These are phyloP conservation scores for Taurulus bubalis DNA, from an alignment of 2,113 vertebrate genomes.

Conservation along the genomic window DNA sequence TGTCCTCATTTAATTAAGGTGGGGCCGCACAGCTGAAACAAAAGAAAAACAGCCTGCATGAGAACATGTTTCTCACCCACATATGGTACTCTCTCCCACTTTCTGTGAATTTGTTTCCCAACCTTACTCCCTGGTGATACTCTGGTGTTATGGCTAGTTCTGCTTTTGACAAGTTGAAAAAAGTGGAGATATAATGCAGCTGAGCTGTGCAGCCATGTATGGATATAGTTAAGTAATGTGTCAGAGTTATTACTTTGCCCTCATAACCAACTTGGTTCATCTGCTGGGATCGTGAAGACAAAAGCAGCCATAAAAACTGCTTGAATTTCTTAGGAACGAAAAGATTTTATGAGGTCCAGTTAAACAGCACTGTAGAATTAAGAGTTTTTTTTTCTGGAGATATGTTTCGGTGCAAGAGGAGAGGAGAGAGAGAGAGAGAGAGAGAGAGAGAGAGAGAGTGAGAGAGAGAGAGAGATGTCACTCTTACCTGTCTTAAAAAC, in stretches of 20 bases:
- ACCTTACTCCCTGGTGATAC: slow-evolving; percentile 75
- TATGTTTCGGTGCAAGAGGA: neutral
- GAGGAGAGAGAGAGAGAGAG: too few relatives aligned
- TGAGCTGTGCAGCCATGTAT: slow-evolving; percentile 78
- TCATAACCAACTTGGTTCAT: slow-evolving; percentile 57
- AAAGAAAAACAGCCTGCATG: slow-evolving; percentile 81
- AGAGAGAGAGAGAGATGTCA: too few relatives aligned
- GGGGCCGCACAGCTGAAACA: slow-evolving; percentile 82
- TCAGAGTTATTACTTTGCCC: slow-evolving; percentile 62
- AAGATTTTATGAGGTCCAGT: slow-evolving; percentile 6
- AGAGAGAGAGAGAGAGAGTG: too few relatives aligned
- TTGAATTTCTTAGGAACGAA: slow-evolving; percentile 19
- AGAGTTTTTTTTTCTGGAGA: neutral
- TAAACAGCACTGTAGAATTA: neutral
- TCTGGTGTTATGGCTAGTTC: slow-evolving; percentile 85
- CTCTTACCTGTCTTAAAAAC: too few relatives aligned
- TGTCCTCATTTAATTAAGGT: slow-evolving; percentile 82
- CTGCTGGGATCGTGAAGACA: slow-evolving; percentile 43
- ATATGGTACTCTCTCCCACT: slow-evolving; percentile 76
- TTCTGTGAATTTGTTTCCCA: slow-evolving; percentile 78
- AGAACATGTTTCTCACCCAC: slow-evolving; percentile 82
- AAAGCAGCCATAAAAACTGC: slow-evolving; percentile 41
- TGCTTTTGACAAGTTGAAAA: slow-evolving; percentile 93
- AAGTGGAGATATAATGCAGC: slow-evolving; percentile 89
- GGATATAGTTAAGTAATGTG: slow-evolving; percentile 51